A percentile compares a stretch with the other conserved stretches of the same genome.
These are phyloP conservation scores for Argya squamiceps DNA, from an alignment of 2,797 vertebrate species.

Conservation along the genomic window DNA sequence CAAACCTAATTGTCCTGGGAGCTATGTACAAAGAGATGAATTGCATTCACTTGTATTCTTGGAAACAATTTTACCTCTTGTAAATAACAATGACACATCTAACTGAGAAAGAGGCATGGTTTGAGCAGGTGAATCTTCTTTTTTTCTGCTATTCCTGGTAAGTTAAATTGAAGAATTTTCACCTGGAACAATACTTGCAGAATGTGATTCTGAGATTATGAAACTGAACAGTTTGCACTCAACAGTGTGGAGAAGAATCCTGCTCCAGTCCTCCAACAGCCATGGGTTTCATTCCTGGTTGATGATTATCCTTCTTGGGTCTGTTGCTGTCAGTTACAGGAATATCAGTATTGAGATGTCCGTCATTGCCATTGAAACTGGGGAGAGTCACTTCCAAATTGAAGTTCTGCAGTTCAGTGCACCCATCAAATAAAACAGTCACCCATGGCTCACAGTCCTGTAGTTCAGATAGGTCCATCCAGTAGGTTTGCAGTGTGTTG, in stretches of 20 bases:
- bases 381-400: neutral
- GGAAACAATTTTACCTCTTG: slow-evolving; percentile 21
- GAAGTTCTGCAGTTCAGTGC: neutral
- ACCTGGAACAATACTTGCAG: neutral
- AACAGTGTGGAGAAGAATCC: neutral
- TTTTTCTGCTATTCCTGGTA: neutral
- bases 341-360: neutral
- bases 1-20: neutral
- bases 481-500: neutral
- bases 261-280: neutral
- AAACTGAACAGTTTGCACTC: neutral
- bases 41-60: neutral
- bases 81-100: neutral
- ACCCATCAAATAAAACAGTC: neutral
- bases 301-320: neutral
- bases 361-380: neutral
- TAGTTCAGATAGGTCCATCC: neutral
- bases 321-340: neutral
- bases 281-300: neutral
- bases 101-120: neutral
- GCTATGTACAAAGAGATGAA: neutral
- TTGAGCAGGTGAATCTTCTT: neutral
- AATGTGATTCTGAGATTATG: neutral
- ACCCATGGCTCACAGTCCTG: neutral
- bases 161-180: neutral